phyloP scores from a whole-genome alignment of 64 coral and sea anemone species.

The Actinia equina region DNA sequence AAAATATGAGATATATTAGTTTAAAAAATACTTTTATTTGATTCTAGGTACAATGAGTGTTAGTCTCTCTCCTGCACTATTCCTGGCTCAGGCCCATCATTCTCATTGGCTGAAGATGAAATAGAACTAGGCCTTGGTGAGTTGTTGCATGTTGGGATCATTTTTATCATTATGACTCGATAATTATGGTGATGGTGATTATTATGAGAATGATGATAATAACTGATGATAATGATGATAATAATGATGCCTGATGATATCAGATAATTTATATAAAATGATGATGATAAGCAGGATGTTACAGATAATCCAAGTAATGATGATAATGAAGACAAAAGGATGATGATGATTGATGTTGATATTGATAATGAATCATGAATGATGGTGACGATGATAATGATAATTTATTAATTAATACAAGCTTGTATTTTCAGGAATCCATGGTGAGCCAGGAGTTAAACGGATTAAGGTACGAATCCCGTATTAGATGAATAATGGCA shows the following conservation, averaged over 20 bases:
- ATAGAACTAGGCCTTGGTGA: constrained; percentile 94
- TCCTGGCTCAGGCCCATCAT: constrained; percentile 82
- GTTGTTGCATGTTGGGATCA: not conserved
- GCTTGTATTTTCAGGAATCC: constrained; percentile 62
- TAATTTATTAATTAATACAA: not conserved
- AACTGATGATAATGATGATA: not conserved
- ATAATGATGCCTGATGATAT: no score
- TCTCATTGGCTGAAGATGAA: constrained; percentile 84
- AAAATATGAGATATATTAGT: no score
- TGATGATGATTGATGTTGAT: no score
- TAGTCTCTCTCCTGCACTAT: constrained; percentile 74
- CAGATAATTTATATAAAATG: no score
- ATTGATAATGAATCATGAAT: no score
- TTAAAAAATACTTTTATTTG: no score
- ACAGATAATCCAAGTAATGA: no score
- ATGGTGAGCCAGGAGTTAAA: constrained; percentile 91
- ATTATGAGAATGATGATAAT: not conserved
- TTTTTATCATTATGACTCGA: not conserved
- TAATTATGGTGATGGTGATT: not conserved
- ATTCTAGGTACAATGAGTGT: constrained; percentile 86
- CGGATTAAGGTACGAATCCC: constrained; percentile 66
- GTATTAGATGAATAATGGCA: no score
- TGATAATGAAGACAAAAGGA: no score
- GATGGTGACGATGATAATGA: not conserved
- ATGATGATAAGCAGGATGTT: no score